Evolutionary conservation across 2,888 invertebrate genomes (phyloP).

Genomic region (Scaptomyza reducta): DNA sequence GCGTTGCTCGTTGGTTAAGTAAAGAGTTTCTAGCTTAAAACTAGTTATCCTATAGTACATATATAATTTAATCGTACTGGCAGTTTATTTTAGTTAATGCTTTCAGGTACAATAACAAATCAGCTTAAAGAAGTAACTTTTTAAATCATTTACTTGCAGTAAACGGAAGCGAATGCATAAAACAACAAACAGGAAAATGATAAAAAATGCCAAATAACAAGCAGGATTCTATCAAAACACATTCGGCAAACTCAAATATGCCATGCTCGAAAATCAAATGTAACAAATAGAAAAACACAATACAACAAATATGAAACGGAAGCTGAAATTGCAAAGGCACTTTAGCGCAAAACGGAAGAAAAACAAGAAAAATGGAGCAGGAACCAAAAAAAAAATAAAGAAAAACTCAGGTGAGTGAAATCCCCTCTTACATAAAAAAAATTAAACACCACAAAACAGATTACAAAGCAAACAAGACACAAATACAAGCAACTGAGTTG

Average conservation of each 20-base stretch:
- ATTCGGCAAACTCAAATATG: slow-evolving; percentile 21
- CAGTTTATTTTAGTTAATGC: slow-evolving; percentile 1
- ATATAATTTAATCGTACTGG: not conserved
- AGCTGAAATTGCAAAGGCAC: slow-evolving; percentile 18
- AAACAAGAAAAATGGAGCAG: slow-evolving; percentile 5
- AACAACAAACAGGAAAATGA: slow-evolving; percentile 2
- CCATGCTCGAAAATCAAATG: not conserved
- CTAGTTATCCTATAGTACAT: not conserved
- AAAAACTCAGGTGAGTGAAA: slow-evolving; percentile 43
- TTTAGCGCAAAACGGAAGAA: slow-evolving; percentile 6
- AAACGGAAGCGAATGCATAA: slow-evolving; percentile 18
- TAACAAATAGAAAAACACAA: slow-evolving; percentile 4
- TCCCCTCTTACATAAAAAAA: slow-evolving; percentile 52
- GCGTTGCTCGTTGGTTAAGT: not conserved
- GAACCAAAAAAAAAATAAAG: not conserved
- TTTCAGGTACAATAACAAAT: not conserved
- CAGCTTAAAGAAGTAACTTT: not conserved
- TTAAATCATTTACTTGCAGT: not conserved
- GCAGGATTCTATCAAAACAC: slow-evolving; percentile 12
- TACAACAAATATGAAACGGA: slow-evolving; percentile 5
- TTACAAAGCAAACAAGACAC: slow-evolving; percentile 44
- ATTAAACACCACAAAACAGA: slow-evolving; percentile 58
- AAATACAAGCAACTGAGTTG: slow-evolving; percentile 4
- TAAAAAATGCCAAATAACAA: slow-evolving; percentile 3
- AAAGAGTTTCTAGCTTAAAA: not conserved